Conservation (phyloP, 2,113 vertebrate species). For the Phalacrocorax pelagicus region DNA sequence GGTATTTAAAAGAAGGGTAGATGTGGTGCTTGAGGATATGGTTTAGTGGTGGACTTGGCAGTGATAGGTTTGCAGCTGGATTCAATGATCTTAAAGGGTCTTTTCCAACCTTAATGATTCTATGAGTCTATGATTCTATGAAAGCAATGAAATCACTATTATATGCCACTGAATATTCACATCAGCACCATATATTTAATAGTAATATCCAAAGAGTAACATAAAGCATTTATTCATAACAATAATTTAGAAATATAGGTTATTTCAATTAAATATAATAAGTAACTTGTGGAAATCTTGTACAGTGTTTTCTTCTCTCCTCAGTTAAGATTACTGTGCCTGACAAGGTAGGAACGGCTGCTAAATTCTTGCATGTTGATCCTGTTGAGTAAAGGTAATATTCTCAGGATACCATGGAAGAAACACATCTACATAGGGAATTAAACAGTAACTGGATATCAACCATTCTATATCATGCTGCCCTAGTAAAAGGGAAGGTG, state of each 20-base stretch:
- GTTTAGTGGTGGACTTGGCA: too few relatives aligned
- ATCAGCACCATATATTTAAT: neutral
- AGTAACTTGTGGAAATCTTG: neutral
- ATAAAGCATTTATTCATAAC: neutral
- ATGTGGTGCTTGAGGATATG: too few relatives aligned
- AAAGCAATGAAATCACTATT: neutral
- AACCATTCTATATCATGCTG: neutral
- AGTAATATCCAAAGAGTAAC: neutral
- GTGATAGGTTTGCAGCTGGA: too few relatives aligned
- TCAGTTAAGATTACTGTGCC: neutral
- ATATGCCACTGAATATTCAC: too few relatives aligned
- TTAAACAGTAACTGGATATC: neutral
- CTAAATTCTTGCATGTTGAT: neutral
- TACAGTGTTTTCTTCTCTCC: neutral
- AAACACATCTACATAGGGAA: neutral
- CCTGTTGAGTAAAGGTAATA: neutral
- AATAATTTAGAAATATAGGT: neutral
- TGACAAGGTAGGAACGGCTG: neutral
- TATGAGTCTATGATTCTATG: too few relatives aligned
- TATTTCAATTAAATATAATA: neutral
- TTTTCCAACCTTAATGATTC: too few relatives aligned
- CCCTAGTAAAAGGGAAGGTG: neutral
- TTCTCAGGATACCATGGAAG: neutral
- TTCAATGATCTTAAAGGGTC: too few relatives aligned
- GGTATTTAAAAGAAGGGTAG: too few relatives aligned